Evolutionary conservation across 2,888 invertebrate genomes (phyloP), one percentile per base, ranked within the genome.

Genomic region (Epistrophe grossulariae): DNA sequence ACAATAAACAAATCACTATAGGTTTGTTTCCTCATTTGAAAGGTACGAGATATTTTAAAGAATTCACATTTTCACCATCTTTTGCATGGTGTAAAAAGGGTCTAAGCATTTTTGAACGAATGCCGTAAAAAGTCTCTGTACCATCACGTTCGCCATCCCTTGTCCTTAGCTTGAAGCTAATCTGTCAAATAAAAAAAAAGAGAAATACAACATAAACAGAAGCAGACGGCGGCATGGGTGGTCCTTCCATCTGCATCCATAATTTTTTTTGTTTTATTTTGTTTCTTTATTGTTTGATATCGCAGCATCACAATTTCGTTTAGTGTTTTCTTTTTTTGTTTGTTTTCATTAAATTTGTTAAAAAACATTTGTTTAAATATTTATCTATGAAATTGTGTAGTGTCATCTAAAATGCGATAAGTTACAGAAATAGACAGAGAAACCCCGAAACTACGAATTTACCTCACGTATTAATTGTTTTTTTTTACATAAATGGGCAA

Each of bases 151-250:
- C 55, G 71, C 70, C 76, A 80, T 60, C 84, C 66, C 4, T 19
- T 19, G 50, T 11, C 17, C 13, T 66, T 28, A 11, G n/a, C 11
- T 2, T 1, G 1, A 45, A 57, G 0, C 6, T 24, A 11, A 77
- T 11, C 77, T 84, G 81, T 81, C 84, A 84, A 74, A 79, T 1
- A 17, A 31, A 35, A 4, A 1, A 48, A 80, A 60, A 55, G 9
- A 50, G 15, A 24, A 50, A 62, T 64, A 31, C 45, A 38, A 43
- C 24, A 73, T n/a, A 55, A 59, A 70, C 55, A 84, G 38, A 59
- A 68, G 45, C 45, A n/a, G 28, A 13, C 45, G 60, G 68, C 85
- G 73, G 85, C 82, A 82, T 85, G 85, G 85, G 85, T 85, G 85
- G 85, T 85, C 81, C 59, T 40, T 64, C 43, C 48, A 72, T 81